Evolutionary conservation across 37 sponge, comb jelly and placozoan species (phyloP), one percentile per base, ranked within the genome.

Genomic region (Hexactinellida sp.): DNA sequence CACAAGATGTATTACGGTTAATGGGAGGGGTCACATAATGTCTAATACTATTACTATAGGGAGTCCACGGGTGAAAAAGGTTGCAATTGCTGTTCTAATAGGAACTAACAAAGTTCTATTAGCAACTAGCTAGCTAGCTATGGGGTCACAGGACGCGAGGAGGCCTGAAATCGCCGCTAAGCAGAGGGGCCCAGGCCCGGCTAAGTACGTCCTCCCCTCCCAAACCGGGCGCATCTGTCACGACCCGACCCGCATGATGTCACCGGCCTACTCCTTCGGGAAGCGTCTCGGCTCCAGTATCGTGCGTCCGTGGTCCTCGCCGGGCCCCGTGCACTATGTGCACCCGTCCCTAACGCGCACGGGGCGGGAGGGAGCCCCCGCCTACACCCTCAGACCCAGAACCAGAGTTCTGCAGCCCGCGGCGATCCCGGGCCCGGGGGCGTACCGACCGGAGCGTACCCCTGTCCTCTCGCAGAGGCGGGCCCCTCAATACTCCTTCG

Each of bases 131-230:
- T 63, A 63, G 76, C 30, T 21, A 63, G 32, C 30, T 32, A 63
- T 63, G 38, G 36, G 37, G 54, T 38, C 34, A 41, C 24, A 47
- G 35, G 0, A 88, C 1, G 55, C 38, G 84, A 89, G 54, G 23
- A 87, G 54, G 34, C 91, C 94, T 0, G 84, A 89, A 16, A 93
- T 96, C 10, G 93, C 93, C 24, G 97, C 97, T 1, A 87, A 88
- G 39, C 93, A 94, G 54, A 92, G 91, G 87, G 96, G 95, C 30
- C 99, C 99, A n/a, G 99, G 99, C 0, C 95, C 99, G 13, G 96
- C 92, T 1, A 83, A 92, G 32, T 98, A 98, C 83, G 84, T 55
- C 25, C 91, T 98, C 0, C 99, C 99, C 16, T 24, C 89, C 10
- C 83, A 92, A 23, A 54, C 90, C 0, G 99, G 99, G 0, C 84